Evolutionary conservation across 1,140 invertebrate species (phyloP).

Genomic region (Ostrea denselamellosa): DNA sequence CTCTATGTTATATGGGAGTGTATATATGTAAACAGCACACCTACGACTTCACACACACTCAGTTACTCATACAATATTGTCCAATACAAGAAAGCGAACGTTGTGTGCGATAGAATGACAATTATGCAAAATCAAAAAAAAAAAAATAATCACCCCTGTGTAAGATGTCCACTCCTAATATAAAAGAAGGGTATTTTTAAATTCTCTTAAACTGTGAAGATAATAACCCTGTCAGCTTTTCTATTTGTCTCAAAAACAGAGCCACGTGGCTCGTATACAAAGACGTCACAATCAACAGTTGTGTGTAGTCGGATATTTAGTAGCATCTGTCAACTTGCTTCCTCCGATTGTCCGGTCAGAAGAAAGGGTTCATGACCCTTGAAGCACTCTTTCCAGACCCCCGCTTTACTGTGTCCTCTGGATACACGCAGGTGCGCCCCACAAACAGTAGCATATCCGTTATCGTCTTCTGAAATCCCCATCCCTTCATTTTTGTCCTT

Average conservation of each 20-base stretch:
- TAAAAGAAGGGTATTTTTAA: not conserved
- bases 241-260: slow-evolving; percentile 27
- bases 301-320: slow-evolving; percentile 17
- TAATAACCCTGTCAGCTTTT: slow-evolving; percentile 9
- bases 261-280: slow-evolving; percentile 29
- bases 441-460: slow-evolving; percentile 3
- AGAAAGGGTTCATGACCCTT: slow-evolving; percentile 20
- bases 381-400: not conserved
- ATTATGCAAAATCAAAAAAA: not conserved
- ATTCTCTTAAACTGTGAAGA: not conserved
- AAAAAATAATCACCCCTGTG: not conserved
- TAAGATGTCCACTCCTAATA: not conserved
- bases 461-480: not conserved
- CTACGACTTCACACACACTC: not conserved
- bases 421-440: slow-evolving; percentile 4
- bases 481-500: not conserved
- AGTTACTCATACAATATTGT: not conserved
- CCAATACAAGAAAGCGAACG: not conserved
- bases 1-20: not conserved
- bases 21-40: slow-evolving; percentile 2
- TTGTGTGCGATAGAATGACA: not conserved
- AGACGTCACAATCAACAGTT: slow-evolving; percentile 15
- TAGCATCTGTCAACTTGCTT: slow-evolving; percentile 3
- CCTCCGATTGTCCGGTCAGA: slow-evolving; percentile 12
- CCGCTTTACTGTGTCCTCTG: not conserved